Evolutionary conservation across 2,888 invertebrate species (phyloP).

Genomic region (Tetheella fluctuosa): DNA sequence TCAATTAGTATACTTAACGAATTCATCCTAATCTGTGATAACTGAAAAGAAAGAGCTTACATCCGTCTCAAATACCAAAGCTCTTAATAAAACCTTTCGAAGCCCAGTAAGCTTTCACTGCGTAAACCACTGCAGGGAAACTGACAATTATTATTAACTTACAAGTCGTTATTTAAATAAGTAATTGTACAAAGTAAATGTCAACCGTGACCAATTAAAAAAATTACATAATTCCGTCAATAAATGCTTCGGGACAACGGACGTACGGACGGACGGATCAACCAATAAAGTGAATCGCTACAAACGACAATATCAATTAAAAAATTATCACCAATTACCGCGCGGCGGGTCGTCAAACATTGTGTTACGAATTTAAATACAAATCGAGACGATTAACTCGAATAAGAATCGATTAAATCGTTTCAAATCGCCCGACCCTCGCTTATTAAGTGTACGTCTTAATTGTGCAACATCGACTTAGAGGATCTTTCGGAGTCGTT

Average conservation of each 20-base stretch:
- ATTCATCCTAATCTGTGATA: constrained; percentile 43
- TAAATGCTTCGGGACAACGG: constrained; percentile 20
- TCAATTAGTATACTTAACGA: constrained; percentile 61
- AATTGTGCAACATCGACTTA: constrained; percentile 62
- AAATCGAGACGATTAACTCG: constrained; percentile 59
- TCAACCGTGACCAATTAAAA: constrained; percentile 53
- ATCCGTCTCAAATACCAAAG: constrained; percentile 24
- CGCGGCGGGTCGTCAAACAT: constrained; percentile 66
- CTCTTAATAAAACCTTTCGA: background rate
- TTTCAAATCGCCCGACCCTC: constrained; percentile 51
- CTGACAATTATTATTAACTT: constrained; percentile 40
- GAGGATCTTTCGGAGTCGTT: constrained; percentile 29
- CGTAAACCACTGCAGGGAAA: constrained; percentile 25
- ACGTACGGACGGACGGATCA: background rate
- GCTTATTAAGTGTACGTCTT: constrained; percentile 67
- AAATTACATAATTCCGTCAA: constrained; percentile 25
- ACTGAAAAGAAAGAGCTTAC: constrained; percentile 37
- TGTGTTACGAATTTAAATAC: constrained; percentile 71
- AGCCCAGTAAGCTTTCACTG: constrained; percentile 29
- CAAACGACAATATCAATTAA: constrained; percentile 62
- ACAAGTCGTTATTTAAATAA: constrained; percentile 46
- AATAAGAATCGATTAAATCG: constrained; percentile 64
- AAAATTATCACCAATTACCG: constrained; percentile 72
- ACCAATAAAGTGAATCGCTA: constrained; percentile 50
- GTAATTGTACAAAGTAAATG: constrained; percentile 50